These are phyloP conservation scores for Mastacembelus armatus DNA, from an alignment of 2,797 vertebrate genomes.

Conservation along the genomic window DNA sequence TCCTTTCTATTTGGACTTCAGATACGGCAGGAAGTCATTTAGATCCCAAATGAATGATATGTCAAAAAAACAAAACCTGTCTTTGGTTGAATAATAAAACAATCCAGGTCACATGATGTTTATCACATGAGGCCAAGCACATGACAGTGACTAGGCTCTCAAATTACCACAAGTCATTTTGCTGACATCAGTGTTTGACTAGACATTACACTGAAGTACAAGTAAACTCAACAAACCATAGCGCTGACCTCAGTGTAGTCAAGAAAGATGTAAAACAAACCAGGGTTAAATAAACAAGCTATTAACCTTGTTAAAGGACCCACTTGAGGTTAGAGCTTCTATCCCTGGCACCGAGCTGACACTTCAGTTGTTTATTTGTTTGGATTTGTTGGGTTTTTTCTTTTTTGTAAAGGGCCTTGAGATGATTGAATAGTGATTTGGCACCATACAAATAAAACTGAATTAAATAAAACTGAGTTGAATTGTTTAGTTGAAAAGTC, in stretches of 20 bases:
- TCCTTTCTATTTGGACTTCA: not conserved
- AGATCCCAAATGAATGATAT: not conserved
- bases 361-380: not conserved
- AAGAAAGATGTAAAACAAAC: not conserved
- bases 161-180: not conserved
- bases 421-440: too few relatives aligned
- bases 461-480: too few relatives aligned
- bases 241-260: not conserved
- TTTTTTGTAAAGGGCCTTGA: too few relatives aligned
- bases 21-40: not conserved
- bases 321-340: not conserved
- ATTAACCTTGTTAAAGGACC: not conserved
- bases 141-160: constrained; percentile 16
- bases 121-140: constrained; percentile 51
- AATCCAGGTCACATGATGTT: not conserved
- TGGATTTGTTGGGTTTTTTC: too few relatives aligned
- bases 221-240: not conserved
- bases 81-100: not conserved
- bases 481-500: not conserved
- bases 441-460: too few relatives aligned
- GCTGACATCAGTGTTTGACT: constrained; percentile 22
- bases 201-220: not conserved
- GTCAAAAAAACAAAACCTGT: too few relatives aligned
- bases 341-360: too few relatives aligned
- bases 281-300: not conserved